phyloP scores from a whole-genome alignment of 2,113 vertebrate genomes.

The Hiodon tergisus region DNA sequence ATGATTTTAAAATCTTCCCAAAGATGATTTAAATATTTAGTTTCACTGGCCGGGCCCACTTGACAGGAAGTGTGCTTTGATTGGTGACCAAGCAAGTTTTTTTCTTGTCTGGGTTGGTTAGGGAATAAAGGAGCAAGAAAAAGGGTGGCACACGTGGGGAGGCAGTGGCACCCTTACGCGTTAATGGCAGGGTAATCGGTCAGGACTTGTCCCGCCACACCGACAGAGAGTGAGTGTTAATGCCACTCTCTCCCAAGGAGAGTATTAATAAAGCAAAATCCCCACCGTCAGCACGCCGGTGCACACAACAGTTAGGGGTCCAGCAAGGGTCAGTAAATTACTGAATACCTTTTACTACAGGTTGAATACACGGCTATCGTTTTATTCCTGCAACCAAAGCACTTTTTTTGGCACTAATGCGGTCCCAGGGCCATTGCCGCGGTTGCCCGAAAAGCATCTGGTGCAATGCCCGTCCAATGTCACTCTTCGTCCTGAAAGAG shows the following conservation, averaged over 20 bases:
- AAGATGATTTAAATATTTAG: not conserved
- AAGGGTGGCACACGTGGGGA: too few relatives aligned
- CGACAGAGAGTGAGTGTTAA: conserved; percentile 23
- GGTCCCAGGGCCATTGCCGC: not conserved
- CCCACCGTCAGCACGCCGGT: not conserved
- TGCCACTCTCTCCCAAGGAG: conserved; percentile 4
- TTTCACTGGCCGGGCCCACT: not conserved
- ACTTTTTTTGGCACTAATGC: not conserved
- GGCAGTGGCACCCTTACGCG: conserved; percentile 8
- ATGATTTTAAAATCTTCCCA: not conserved
- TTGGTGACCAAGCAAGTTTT: not conserved
- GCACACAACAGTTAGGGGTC: not conserved
- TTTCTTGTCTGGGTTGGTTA: not conserved
- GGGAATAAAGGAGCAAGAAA: not conserved
- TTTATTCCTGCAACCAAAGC: conserved; percentile 10
- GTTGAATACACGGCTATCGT: not conserved
- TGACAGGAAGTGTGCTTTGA: not conserved
- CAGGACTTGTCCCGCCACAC: conserved; percentile 32
- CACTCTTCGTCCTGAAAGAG: not conserved
- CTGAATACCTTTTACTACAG: conserved; percentile 6
- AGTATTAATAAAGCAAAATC: conserved; percentile 1
- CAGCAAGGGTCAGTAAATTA: conserved; percentile 6
- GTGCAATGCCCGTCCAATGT: not conserved
- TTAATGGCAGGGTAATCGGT: conserved; percentile 38
- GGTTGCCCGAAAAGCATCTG: not conserved